These are phyloP conservation scores for Notiomystis cincta DNA, from an alignment of 2,113 vertebrate genomes.

Conservation along the genomic window DNA sequence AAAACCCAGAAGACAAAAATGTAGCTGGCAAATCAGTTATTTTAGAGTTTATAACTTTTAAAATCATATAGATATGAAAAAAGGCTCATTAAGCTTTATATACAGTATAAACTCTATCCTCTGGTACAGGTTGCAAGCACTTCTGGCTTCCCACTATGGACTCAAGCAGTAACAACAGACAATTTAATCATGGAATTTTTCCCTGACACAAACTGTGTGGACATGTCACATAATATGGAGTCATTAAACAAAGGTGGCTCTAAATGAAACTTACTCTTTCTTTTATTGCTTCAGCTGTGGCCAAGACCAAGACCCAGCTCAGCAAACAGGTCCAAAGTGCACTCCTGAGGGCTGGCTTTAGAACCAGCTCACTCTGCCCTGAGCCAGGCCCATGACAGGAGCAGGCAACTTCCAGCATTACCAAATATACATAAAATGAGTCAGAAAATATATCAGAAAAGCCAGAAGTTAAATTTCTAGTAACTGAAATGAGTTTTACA, in stretches of 20 bases:
- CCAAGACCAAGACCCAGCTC: not conserved
- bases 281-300: not conserved
- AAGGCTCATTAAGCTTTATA: not conserved
- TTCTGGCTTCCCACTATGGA: not conserved
- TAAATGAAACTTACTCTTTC: not conserved
- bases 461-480: not conserved
- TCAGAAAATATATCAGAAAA: not conserved
- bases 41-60: not conserved
- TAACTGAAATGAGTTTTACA: not conserved
- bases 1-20: not conserved
- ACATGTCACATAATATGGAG: not conserved
- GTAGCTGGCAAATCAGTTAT: not conserved
- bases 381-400: not conserved
- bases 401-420: not conserved
- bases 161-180: not conserved
- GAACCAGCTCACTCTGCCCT: not conserved
- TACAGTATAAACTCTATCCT: not conserved
- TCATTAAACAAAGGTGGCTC: not conserved
- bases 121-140: not conserved
- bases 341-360: not conserved
- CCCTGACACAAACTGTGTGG: not conserved
- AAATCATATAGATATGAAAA: not conserved
- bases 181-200: not conserved
- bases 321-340: not conserved
- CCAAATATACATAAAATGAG: not conserved